Conservation (phyloP, 2,797 vertebrate genomes). For the Myotis vivesi region DNA sequence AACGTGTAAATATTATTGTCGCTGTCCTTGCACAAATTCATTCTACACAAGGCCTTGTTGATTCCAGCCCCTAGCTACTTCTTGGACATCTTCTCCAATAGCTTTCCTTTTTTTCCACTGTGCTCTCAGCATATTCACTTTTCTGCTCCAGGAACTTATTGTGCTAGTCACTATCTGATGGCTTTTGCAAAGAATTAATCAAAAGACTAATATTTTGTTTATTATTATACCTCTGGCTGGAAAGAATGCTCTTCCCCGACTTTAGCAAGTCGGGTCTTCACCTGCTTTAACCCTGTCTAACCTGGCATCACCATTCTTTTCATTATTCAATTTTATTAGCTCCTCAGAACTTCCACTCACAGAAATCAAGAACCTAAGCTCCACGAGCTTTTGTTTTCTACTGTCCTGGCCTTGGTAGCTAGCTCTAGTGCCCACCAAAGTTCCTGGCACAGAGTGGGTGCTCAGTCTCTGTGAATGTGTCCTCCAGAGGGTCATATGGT, state of each 20-base stretch:
- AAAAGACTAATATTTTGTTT: neutral
- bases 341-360: neutral
- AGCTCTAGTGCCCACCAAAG: fast-evolving
- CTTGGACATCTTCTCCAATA: neutral
- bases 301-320: neutral
- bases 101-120: neutral
- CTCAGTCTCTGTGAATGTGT: fast-evolving
- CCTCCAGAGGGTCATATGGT: fast-evolving
- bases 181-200: neutral
- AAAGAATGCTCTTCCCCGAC: neutral
- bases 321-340: neutral
- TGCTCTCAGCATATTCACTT: neutral
- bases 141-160: neutral
- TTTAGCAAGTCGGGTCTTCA: neutral
- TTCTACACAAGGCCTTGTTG: neutral
- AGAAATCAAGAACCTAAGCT: neutral
- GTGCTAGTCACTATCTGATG: neutral
- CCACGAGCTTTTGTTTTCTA: neutral
- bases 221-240: neutral
- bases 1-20: neutral
- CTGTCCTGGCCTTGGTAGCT: neutral
- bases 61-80: neutral
- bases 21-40: neutral
- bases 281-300: neutral
- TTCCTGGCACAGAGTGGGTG: neutral